Percentiles rank a stretch among this genome's conserved stretches.
Conservation (phyloP, 2,113 vertebrate species). For the Cheirogaleus medius region DNA sequence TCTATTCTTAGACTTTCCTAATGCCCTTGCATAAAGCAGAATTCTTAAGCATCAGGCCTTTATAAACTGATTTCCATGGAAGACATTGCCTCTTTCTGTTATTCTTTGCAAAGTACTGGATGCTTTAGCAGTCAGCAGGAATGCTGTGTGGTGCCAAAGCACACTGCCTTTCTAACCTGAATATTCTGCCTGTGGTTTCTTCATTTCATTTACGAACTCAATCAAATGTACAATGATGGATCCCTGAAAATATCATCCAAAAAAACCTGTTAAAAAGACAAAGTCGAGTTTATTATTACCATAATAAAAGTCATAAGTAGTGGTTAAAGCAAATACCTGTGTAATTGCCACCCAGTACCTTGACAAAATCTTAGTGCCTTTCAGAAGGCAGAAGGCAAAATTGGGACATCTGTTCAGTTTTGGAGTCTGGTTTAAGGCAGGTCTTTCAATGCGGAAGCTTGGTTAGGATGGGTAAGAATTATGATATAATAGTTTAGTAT, state of each 20-base stretch:
- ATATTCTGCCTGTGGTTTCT: neutral
- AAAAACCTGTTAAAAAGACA: neutral
- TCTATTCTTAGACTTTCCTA: constrained; percentile 14
- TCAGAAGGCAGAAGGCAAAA: neutral
- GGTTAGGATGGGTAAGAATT: neutral
- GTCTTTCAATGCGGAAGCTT: neutral
- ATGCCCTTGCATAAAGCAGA: neutral
- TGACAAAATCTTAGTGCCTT: neutral
- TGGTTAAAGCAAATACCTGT: neutral
- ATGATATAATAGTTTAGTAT: neutral
- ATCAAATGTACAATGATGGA: neutral
- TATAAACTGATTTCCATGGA: constrained; percentile 9
- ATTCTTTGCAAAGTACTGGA: neutral
- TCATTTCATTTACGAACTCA: constrained; percentile 55
- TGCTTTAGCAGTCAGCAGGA: neutral
- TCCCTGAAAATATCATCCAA: constrained; percentile 30
- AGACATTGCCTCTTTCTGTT: constrained; percentile 18
- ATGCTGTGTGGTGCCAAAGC: neutral
- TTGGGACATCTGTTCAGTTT: neutral
- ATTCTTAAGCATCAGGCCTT: neutral
- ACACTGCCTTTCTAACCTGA: neutral
- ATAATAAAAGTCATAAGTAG: neutral
- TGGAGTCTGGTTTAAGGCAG: neutral
- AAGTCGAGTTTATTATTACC: constrained; percentile 26
- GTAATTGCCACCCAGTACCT: neutral